These are phyloP conservation scores for Sinopyrophorus schimmeli DNA, from an alignment of 2,888 invertebrate species.

Conservation along the genomic window DNA sequence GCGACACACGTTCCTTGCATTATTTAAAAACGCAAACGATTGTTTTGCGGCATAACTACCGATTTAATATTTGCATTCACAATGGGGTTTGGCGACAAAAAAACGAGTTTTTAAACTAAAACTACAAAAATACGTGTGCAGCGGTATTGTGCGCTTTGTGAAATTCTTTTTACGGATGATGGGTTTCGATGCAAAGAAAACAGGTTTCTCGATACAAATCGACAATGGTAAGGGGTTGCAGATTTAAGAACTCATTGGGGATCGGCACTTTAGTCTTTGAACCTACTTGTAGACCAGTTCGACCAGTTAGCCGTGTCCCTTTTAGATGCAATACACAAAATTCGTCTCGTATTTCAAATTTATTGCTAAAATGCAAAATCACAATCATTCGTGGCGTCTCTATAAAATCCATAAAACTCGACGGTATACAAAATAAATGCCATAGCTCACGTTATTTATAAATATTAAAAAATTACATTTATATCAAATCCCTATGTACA, in stretches of 20 bases:
- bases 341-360: constrained; percentile 9
- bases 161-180: constrained; percentile 30
- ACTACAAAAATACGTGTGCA: constrained; percentile 23
- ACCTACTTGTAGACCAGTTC: constrained; percentile 23
- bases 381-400: too few relatives aligned
- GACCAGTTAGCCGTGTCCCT: constrained; percentile 27
- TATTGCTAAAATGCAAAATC: constrained; percentile 30
- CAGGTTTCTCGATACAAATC: constrained; percentile 36
- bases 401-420: too few relatives aligned
- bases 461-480: constrained; percentile 14
- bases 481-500: constrained; percentile 18
- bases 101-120: constrained; percentile 24
- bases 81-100: constrained; percentile 24
- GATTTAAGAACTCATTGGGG: constrained; percentile 25
- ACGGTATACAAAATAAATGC: constrained; percentile 11
- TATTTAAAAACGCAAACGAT: too few relatives aligned
- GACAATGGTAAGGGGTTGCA: constrained; percentile 38
- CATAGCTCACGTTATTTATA: neutral
- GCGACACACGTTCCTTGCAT: too few relatives aligned
- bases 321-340: constrained; percentile 9
- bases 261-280: constrained; percentile 20
- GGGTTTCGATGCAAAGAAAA: constrained; percentile 35
- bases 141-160: constrained; percentile 19
- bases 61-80: too few relatives aligned
- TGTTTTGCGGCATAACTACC: too few relatives aligned